These are phyloP conservation scores for Copidosoma floridanum DNA, from an alignment of 1,140 invertebrate species.

Conservation along the genomic window DNA sequence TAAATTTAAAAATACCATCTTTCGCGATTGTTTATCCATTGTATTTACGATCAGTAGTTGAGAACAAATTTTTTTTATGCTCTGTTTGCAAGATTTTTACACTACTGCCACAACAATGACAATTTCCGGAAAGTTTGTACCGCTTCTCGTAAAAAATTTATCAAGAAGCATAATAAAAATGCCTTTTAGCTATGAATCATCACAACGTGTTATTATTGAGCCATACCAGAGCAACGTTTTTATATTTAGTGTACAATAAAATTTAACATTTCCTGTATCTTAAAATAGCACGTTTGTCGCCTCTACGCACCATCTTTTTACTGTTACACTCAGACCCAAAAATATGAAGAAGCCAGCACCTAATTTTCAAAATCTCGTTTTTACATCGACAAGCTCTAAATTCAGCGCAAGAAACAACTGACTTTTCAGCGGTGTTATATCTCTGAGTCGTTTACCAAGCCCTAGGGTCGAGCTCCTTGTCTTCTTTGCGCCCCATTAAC, in stretches of 20 bases:
- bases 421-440: conserved; percentile 3
- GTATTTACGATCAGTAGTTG: conserved; percentile 16
- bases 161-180: conserved; percentile 19
- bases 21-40: conserved; percentile 23
- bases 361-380: conserved; percentile 6
- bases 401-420: neutral
- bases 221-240: neutral
- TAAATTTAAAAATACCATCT: conserved; percentile 12
- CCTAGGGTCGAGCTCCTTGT: conserved; percentile 40
- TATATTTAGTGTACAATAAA: neutral
- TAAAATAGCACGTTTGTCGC: too few relatives aligned
- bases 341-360: too few relatives aligned
- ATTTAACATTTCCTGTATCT: neutral
- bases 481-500: conserved; percentile 49
- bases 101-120: conserved; percentile 12
- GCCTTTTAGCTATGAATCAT: conserved; percentile 1
- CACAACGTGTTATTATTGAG: neutral
- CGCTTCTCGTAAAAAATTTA: conserved; percentile 15
- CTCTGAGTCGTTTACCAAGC: conserved; percentile 18
- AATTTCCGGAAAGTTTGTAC: neutral
- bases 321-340: too few relatives aligned
- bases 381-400: neutral
- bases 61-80: conserved; percentile 12
- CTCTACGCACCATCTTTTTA: too few relatives aligned
- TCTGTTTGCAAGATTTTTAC: conserved; percentile 21